A percentile compares a stretch with the other conserved stretches of the same genome.
phyloP scores from a whole-genome alignment of 1,140 invertebrate genomes.

The Bombus pyrosoma region DNA sequence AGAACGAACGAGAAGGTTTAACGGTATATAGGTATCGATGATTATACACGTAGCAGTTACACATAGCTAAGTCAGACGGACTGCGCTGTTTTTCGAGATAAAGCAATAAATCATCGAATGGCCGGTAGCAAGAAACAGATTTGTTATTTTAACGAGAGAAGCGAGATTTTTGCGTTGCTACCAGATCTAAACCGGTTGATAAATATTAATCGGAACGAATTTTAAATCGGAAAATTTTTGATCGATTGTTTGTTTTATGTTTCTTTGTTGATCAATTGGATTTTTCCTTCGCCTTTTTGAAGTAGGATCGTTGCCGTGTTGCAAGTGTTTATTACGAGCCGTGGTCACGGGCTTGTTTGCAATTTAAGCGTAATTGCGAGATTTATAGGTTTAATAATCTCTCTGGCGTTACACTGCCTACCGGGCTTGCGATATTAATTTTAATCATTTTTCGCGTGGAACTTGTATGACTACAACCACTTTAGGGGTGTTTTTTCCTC shows the following conservation, averaged over 20 bases:
- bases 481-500: constrained; percentile 48
- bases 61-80: not conserved
- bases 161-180: not conserved
- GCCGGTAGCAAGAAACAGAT: not conserved
- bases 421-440: constrained; percentile 59
- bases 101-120: constrained; percentile 24
- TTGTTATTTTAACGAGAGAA: constrained; percentile 7
- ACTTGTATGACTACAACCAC: constrained; percentile 49
- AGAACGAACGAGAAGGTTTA: constrained; percentile 25
- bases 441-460: constrained; percentile 58
- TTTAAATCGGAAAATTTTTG: not conserved
- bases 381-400: constrained; percentile 63
- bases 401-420: constrained; percentile 30
- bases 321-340: constrained; percentile 23
- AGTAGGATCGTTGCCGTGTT: too few species aligned
- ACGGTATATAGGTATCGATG: not conserved
- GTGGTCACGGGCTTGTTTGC: not conserved
- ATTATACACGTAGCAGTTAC: constrained; percentile 11
- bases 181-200: not conserved
- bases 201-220: constrained; percentile 9
- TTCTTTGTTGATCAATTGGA: too few species aligned
- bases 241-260: too few species aligned
- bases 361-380: constrained; percentile 52
- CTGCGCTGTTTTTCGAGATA: not conserved
- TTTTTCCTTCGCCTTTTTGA: not conserved